These are phyloP conservation scores for Microcebus murinus DNA, from an alignment of 2,113 vertebrate genomes.

Conservation along the genomic window DNA sequence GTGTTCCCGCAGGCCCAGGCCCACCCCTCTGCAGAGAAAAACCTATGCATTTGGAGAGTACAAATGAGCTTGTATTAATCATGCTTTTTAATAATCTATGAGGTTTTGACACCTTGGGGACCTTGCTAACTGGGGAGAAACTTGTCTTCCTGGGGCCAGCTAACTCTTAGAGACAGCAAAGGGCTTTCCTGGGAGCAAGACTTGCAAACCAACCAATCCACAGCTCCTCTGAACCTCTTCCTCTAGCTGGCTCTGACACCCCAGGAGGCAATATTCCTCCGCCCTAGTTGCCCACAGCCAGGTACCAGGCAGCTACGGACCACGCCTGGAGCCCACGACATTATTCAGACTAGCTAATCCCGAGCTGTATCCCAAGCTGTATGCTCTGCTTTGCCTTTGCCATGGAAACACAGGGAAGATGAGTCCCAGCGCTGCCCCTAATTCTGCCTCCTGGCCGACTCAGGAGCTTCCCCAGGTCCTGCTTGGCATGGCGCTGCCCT, in stretches of 20 bases:
- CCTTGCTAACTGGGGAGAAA: neutral
- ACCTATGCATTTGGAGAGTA: neutral
- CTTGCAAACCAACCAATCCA: neutral
- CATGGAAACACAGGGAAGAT: neutral
- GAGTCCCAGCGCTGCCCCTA: neutral
- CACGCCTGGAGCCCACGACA: fast-evolving
- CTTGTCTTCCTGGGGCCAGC: neutral
- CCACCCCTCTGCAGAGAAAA: neutral
- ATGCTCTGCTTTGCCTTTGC: neutral
- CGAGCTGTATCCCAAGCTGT: no score
- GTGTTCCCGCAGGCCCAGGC: neutral
- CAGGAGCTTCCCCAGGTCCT: no score
- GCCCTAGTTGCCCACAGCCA: neutral
- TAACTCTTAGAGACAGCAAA: neutral
- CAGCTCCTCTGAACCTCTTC: neutral
- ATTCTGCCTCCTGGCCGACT: neutral
- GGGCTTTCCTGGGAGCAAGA: neutral
- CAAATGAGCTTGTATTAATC: neutral
- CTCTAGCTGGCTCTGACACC: neutral
- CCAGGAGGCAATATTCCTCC: neutral
- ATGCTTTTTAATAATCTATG: neutral
- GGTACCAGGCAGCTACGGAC: neutral
- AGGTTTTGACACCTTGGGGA: neutral
- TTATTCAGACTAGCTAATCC: neutral
- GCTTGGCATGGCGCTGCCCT: fast-evolving